Percentiles rank a stretch among this genome's conserved stretches.
phyloP scores from a whole-genome alignment of 2,888 invertebrate genomes.

The Melolontha melolontha region DNA sequence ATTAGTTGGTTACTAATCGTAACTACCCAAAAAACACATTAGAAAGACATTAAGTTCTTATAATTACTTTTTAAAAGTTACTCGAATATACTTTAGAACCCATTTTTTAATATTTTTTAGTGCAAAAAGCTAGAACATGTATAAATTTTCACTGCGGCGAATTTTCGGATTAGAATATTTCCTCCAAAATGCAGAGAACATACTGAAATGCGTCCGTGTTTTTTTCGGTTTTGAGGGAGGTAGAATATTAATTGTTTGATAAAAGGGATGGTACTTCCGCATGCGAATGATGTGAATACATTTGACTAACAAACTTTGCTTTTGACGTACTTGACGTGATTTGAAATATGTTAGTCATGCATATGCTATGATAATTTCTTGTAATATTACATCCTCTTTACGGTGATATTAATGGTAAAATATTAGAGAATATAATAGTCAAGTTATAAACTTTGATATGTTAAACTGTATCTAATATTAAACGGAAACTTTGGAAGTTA shows the following conservation, averaged over 20 bases:
- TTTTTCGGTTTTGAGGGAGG: constrained; percentile 9
- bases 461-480: no score
- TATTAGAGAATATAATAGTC: not conserved
- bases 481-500: no score
- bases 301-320: constrained; percentile 20
- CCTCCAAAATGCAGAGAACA: not conserved
- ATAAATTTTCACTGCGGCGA: no score
- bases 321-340: constrained; percentile 19
- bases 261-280: constrained; percentile 10
- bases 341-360: constrained; percentile 8
- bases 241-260: constrained; percentile 23
- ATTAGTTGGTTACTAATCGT: no score
- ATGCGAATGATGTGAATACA: constrained; percentile 15
- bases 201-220: not conserved
- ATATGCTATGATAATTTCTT: not conserved
- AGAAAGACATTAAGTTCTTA: no score
- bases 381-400: not conserved
- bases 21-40: no score
- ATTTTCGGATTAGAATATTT: not conserved
- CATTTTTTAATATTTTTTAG: no score
- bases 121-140: no score
- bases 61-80: no score
- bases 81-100: no score
- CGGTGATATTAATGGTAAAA: constrained; percentile 1
- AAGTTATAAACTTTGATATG: no score